Evolutionary conservation across 2,888 invertebrate species (phyloP), one percentile per base, ranked within the genome.

Genomic region (Stenodera caucasica): DNA sequence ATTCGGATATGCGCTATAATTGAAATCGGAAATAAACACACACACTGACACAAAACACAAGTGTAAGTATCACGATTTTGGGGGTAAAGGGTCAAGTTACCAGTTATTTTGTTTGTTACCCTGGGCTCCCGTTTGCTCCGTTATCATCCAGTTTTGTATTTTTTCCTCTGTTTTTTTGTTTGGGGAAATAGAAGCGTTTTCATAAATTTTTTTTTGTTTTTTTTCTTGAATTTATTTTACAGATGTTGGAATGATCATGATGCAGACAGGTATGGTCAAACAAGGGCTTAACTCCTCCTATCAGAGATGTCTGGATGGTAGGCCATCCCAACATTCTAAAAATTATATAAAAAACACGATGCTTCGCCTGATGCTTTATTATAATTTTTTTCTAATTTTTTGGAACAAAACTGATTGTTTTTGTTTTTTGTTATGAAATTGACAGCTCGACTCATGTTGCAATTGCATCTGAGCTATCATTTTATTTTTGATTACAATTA

Each of bases 181-280:
- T 58, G 18, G 40, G 52, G 26, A 51, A 56, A n/a, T n/a, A n/a
- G n/a, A n/a, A 64, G 61, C 49, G 21, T 45, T 45, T 45, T 23
- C 55, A 64, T 29, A 23, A 21, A 45, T 45, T 23, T n/a, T 35
- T 58, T 58, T 57, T 54, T 57, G 55, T 60, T 66, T 84, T 79
- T 83, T 84, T 83, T 83, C 84, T 88, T 21, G 12, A 11, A 4
- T 45, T 23, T 88, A 89, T 90, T 90, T 90, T 90, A 80, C 93
- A 93, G 93, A 93, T 93, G 93, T 94, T 84, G 93, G 93, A 86
- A 93, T 93, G 93, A 92, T 94, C 88, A 92, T 94, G 93, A 92
- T 93, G 92, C 92, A 93, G 90, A 88, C 92, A 83, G 93, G 93
- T 86, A 93, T 94, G 93, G 92, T 93, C 89, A 93, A 92, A 88